Evolutionary conservation across 2,888 invertebrate genomes (phyloP), one percentile per base, ranked within the genome.

Genomic region (Didymodactylos carnosus): DNA sequence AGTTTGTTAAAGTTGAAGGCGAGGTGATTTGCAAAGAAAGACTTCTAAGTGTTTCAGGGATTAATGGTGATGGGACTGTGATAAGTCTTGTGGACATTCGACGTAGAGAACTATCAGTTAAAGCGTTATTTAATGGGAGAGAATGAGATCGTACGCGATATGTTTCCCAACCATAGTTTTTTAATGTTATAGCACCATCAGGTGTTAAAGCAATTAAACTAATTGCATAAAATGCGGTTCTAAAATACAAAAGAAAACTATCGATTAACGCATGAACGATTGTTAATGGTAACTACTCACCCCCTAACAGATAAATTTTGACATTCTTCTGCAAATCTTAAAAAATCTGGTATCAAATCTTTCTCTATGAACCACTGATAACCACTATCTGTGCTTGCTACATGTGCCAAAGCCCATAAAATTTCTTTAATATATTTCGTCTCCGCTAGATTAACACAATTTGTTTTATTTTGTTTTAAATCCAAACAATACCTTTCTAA

Each of bases 171-270:
- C 89, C 89, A 78, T 88, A 84, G 81, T 89, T 88, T 69, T 87
- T 86, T 5, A 94, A 85, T 72, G 88, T 83, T 80, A 91, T 90
- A 2, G 91, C 91, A 8, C 94, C 94, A 74, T 88, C 87, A 77
- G 88, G 88, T 0, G 92, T 93, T 75, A 90, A 89, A 0, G 90
- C 90, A 70, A 94, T 87, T 41, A 94, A 86, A 39, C 92, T 90
- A n/a, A 92, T 85, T 8, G 89, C 89, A 81, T 91, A 92, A 83
- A 92, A 90, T 1, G 92, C 91, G 0, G 92, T 92, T 3, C 92
- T 83, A 78, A 39, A 78, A 77, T 73, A 70, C 74, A 72, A 70
- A 69, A 73, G 16, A 43, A 70, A 25, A 25, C 62, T 49, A 6
- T 49, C 7, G 23, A 23, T n/a, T 14, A 49, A 70, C 43, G 70